Percentiles rank a stretch among this genome's conserved stretches.
Evolutionary conservation across 2,113 vertebrate genomes (phyloP).

Genomic region (Eonycteris spelaea): DNA sequence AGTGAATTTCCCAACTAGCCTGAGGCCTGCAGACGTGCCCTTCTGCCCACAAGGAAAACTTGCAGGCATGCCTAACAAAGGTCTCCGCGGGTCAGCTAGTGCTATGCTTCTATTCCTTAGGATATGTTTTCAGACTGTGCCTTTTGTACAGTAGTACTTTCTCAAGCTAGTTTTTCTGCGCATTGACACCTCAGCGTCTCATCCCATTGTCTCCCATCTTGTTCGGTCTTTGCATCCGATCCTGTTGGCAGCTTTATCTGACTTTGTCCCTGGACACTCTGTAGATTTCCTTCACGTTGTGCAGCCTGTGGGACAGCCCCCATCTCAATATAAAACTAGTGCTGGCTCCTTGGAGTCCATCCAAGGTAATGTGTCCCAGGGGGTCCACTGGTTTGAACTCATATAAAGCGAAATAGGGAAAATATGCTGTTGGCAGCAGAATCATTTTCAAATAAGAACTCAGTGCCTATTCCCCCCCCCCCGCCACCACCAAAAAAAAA

Average conservation of each 20-base stretch:
- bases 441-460: not conserved
- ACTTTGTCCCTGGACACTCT: not conserved
- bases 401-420: not conserved
- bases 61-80: rapidly evolving
- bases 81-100: rapidly evolving
- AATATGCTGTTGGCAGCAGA: not conserved
- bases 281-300: not conserved
- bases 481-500: no score
- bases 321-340: not conserved
- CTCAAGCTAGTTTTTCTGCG: not conserved
- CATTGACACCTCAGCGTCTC: not conserved
- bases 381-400: not conserved
- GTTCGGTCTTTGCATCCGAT: not conserved
- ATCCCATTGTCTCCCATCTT: not conserved
- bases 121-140: not conserved
- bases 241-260: not conserved
- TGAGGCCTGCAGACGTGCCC: not conserved
- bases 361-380: not conserved
- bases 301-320: not conserved
- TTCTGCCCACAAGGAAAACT: not conserved
- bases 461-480: not conserved
- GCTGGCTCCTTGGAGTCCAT: not conserved
- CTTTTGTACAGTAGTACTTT: not conserved
- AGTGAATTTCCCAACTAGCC: not conserved
- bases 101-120: not conserved